Conservation (phyloP, 2,113 vertebrate species). For the Onychorhynchus coronatus region DNA sequence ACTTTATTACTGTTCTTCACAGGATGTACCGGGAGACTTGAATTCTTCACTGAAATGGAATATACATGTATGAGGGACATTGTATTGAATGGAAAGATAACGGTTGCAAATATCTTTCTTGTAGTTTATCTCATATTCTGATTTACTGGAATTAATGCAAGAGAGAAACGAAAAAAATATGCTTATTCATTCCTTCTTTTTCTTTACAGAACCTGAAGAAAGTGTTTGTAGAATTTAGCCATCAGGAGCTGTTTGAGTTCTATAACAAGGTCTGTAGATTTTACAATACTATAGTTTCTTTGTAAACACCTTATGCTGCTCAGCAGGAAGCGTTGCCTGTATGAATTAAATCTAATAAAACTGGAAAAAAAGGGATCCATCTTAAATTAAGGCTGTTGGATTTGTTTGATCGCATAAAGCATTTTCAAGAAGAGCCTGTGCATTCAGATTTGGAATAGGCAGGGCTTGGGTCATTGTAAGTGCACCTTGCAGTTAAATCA, state of each 20-base stretch:
- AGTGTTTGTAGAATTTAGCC: slow-evolving; percentile 89
- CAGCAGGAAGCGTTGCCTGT: slow-evolving; percentile 4
- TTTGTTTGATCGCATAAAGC: slow-evolving; percentile 20
- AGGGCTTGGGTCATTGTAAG: not conserved
- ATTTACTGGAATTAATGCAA: not conserved
- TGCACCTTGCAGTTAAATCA: not conserved
- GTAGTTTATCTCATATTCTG: not conserved
- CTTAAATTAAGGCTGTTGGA: slow-evolving; percentile 15
- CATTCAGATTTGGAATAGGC: not conserved
- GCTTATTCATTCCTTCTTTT: not conserved
- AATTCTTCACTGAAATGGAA: not conserved
- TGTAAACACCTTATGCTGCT: slow-evolving; percentile 60
- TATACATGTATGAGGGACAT: not conserved
- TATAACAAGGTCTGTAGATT: slow-evolving; percentile 89
- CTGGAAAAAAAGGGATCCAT: not conserved
- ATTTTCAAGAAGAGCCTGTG: not conserved
- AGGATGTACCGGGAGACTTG: not conserved
- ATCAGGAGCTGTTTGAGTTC: slow-evolving; percentile 92
- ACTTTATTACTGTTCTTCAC: slow-evolving; percentile 39
- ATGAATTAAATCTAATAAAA: slow-evolving; percentile 54
- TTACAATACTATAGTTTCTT: slow-evolving; percentile 33
- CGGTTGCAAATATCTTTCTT: not conserved
- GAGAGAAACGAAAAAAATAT: not conserved
- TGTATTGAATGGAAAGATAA: not conserved
- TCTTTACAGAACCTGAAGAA: slow-evolving; percentile 83